Evolutionary conservation across 2,797 vertebrate species (phyloP), one percentile per base, ranked within the genome.

Genomic region (Alfaro cultratus): DNA sequence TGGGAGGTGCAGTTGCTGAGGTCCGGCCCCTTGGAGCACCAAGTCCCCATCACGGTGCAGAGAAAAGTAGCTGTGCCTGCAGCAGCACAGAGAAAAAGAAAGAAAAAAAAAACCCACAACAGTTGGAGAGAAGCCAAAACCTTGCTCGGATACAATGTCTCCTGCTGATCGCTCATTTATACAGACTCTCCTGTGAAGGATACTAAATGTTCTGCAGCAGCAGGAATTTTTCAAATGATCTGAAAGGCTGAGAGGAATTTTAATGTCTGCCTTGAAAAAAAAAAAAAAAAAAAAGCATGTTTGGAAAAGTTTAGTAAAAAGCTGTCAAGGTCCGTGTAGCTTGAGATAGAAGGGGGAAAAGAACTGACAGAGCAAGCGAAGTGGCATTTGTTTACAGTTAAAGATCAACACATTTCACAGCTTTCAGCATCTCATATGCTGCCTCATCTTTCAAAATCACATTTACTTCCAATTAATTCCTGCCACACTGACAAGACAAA

Each of bases 1-100:
- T 99, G 98, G 88, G 98, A 99, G 77, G 98, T 99, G 91, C 98
- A 99, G 96, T 99, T 99, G 95, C 98, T 99, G 90, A 99, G 97
- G 95, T 99, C 98, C 0, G 98, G 98, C 43, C 98, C 98, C 90
- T 96, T 97, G 83, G 96, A 94, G 95, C 96, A 97, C 98, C 98
- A 99, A 62, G 89, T 95, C 91, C 97, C 98, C 0, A 96, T 96
- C 86, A 95, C 92, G 74, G 96, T 91, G 93, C 98, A 99, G 93
- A 99, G 96, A 94, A 97, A 99, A 0, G 97, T 97, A 85, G 98
- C 98, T 29, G 97, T 97, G 91, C 98, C 98, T 99, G 93, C 82
- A 93, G 95, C 70, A 84, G 41, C 80, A 90, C 83, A 93, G 77
- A 85, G n/a, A 45, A 10, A 45, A 21, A 68, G 16, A 45, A 16